These are phyloP conservation scores for Glaucopsyche alexis DNA, from an alignment of 2,888 invertebrate genomes.

Conservation along the genomic window DNA sequence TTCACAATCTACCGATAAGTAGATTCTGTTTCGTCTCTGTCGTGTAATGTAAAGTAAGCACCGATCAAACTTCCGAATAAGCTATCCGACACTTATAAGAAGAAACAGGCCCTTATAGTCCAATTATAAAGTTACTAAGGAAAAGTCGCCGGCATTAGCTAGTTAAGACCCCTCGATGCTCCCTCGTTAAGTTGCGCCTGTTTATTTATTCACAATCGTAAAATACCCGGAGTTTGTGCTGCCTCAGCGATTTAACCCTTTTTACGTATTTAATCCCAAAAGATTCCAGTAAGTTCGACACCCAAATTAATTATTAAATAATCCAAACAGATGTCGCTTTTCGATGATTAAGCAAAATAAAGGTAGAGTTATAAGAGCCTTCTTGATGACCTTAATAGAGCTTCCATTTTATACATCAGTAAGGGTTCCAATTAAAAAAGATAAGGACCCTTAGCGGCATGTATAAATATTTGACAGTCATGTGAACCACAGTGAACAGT, in stretches of 20 bases:
- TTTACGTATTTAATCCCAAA: constrained; percentile 20
- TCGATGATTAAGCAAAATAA: not conserved
- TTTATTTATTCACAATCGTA: constrained; percentile 17
- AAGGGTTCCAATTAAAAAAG: too few relatives aligned
- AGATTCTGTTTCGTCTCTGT: too few relatives aligned
- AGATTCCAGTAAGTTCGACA: constrained; percentile 19
- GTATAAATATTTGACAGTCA: too few relatives aligned
- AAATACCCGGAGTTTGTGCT: not conserved
- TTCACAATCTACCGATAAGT: too few relatives aligned
- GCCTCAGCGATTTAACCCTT: constrained; percentile 15
- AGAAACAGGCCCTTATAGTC: too few relatives aligned
- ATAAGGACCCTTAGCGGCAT: too few relatives aligned
- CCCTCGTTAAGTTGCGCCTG: not conserved
- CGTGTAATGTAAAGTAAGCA: too few relatives aligned
- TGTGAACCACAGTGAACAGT: too few relatives aligned
- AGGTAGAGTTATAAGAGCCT: not conserved
- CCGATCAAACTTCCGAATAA: too few relatives aligned
- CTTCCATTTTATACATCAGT: not conserved
- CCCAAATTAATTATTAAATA: constrained; percentile 22
- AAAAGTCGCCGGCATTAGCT: too few relatives aligned
- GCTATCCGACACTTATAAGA: too few relatives aligned
- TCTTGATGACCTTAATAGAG: not conserved
- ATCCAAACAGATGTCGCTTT: constrained; percentile 8
- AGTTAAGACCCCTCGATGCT: not conserved
- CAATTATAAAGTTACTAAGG: too few relatives aligned